Evolutionary conservation across 1,140 invertebrate species (phyloP), one percentile per base, ranked within the genome.

Genomic region (Caerostris extrusa): DNA sequence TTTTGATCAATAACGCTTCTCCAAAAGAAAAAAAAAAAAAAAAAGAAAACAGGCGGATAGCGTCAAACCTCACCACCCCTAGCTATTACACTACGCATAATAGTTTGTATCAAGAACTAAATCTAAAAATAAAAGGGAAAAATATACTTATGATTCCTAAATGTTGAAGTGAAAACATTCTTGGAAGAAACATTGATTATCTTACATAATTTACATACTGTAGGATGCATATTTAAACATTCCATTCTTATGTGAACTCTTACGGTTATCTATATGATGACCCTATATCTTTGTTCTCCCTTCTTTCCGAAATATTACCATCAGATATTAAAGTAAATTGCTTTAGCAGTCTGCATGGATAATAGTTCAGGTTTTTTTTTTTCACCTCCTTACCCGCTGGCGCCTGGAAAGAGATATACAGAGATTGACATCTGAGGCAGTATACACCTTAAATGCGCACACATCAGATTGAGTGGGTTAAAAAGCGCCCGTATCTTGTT

Each of bases 321-420:
- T 85, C 83, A 85, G 83, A 85, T 85, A 85, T 85, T 57, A 85
- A 85, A 85, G 83, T 58, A 85, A 85, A 85, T 85, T 85, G 83
- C 83, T 34, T 60, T 17, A 56, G 17, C 83, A 55, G 58, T 85
- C 57, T 85, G 34, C 83, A 58, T 57, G 56, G 56, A 85, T 85
- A 85, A 85, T 85, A 50, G 83, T 85, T 85, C 83, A 85, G 12
- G 83, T 57, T 60, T 6, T 85, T 50, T 71, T 77, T 77, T 77
- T 77, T 5, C 4, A n/a, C 61, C n/a, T 67, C 61, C 61, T 67
- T 67, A 5, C 56, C 83, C 83, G 17, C 83, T 19, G 56, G 83
- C 83, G 56, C 56, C 56, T n/a, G 14, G 14, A 34, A 12, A n/a
- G 61, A 5, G 34, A 34, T 34, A 34, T 34, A n/a, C n/a, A 34